These are phyloP conservation scores for Antennarius striatus DNA, from an alignment of 2,113 vertebrate species.

Conservation along the genomic window DNA sequence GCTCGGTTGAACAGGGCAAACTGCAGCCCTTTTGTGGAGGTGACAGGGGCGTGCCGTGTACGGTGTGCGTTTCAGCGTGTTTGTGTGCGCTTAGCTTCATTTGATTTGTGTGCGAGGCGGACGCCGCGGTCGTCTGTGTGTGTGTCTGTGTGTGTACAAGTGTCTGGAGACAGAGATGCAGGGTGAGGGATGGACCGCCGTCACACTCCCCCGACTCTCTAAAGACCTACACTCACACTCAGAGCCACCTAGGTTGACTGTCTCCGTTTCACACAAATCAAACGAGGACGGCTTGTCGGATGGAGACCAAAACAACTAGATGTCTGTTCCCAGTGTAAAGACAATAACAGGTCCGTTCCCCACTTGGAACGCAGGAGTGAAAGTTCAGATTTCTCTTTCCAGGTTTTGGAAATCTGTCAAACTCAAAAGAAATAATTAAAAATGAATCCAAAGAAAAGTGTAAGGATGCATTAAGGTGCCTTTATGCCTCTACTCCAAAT, in stretches of 20 bases:
- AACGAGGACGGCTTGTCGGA: conserved; percentile 51
- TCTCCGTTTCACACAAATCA: conserved; percentile 65
- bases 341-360: conserved; percentile 10
- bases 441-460: not conserved
- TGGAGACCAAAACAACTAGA: conserved; percentile 41
- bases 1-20: conserved; percentile 71
- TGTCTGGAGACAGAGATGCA: conserved; percentile 64
- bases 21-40: conserved; percentile 75
- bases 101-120: conserved; percentile 42
- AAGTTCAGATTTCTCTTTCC: not conserved
- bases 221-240: conserved; percentile 46
- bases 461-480: too few species aligned
- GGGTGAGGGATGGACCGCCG: conserved; percentile 58
- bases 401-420: too few species aligned
- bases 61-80: conserved; percentile 42
- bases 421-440: too few species aligned
- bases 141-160: conserved; percentile 43
- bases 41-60: conserved; percentile 63
- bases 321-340: conserved; percentile 23
- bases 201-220: conserved; percentile 65
- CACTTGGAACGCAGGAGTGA: too few species aligned
- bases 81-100: conserved; percentile 46
- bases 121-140: conserved; percentile 37
- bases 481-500: too few species aligned
- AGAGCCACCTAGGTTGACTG: conserved; percentile 42